A percentile compares a stretch with the other conserved stretches of the same genome.
Conservation (phyloP, 2,797 vertebrate genomes). For the Prionace glauca region DNA sequence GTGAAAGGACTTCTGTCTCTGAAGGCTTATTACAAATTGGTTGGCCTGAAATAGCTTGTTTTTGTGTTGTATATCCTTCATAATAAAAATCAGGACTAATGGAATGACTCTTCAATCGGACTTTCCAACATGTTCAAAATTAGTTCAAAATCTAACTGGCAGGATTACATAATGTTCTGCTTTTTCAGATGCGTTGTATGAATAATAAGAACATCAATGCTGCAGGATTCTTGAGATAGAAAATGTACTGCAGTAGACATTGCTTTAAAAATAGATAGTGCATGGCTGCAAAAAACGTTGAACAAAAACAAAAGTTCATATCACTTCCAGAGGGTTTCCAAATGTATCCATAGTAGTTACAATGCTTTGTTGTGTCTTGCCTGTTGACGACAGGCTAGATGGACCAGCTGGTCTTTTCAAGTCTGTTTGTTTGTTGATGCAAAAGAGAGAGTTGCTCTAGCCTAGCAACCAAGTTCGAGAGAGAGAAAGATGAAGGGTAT, state of each 20-base stretch:
- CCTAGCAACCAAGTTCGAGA: not conserved
- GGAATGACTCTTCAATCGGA: not conserved
- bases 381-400: not conserved
- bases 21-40: no score
- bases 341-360: not conserved
- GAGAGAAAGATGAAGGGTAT: no score
- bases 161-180: not conserved
- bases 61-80: not conserved
- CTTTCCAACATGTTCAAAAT: not conserved
- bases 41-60: not conserved
- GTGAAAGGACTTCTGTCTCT: no score
- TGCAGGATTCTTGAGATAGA: not conserved
- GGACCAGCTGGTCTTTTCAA: not conserved
- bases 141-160: not conserved
- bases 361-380: not conserved
- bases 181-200: not conserved
- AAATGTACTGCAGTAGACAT: not conserved
- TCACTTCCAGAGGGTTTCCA: not conserved
- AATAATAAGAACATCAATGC: not conserved
- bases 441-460: not conserved
- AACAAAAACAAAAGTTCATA: not conserved
- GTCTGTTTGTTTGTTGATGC: not conserved
- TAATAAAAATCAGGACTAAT: not conserved
- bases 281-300: not conserved
- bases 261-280: not conserved